A percentile compares a stretch with the other conserved stretches of the same genome.
These are phyloP conservation scores for Agriotes lineatus DNA, from an alignment of 2,888 invertebrate species.

Conservation along the genomic window DNA sequence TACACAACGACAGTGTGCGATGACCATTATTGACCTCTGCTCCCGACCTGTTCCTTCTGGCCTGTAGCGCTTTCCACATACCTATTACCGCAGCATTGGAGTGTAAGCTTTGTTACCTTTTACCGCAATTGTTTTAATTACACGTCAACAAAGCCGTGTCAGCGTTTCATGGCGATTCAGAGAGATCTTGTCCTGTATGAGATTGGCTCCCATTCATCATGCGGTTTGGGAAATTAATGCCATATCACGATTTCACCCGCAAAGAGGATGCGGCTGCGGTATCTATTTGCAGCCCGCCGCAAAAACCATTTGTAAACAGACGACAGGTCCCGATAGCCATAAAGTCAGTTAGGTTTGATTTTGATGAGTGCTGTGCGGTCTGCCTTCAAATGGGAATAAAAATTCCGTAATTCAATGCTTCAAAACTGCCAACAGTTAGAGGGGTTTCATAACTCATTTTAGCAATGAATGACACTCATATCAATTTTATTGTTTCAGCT, in stretches of 20 bases:
- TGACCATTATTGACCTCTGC: not conserved
- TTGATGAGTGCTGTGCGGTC: too few relatives aligned
- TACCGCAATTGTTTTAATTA: not conserved
- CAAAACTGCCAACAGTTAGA: too few relatives aligned
- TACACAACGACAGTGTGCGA: too few relatives aligned
- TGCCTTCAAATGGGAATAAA: too few relatives aligned
- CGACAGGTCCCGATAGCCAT: not conserved
- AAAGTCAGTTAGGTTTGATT: not conserved
- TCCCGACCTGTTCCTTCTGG: too few relatives aligned
- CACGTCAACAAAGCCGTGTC: not conserved
- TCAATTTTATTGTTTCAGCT: too few relatives aligned
- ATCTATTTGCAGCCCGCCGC: conserved; percentile 2
- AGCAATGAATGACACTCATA: too few relatives aligned
- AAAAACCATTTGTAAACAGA: not conserved
- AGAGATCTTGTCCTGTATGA: conserved; percentile 4
- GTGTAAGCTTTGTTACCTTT: not conserved
- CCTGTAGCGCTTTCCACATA: too few relatives aligned
- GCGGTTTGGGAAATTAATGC: conserved; percentile 15
- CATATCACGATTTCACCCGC: conserved; percentile 10
- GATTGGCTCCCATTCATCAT: conserved; percentile 14
- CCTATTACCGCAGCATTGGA: too few relatives aligned
- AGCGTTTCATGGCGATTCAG: not conserved
- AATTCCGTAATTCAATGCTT: too few relatives aligned
- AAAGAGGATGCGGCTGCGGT: not conserved
- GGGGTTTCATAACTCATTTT: too few relatives aligned